phyloP scores from a whole-genome alignment of 2,113 vertebrate genomes.

The Eurystomus gularis region DNA sequence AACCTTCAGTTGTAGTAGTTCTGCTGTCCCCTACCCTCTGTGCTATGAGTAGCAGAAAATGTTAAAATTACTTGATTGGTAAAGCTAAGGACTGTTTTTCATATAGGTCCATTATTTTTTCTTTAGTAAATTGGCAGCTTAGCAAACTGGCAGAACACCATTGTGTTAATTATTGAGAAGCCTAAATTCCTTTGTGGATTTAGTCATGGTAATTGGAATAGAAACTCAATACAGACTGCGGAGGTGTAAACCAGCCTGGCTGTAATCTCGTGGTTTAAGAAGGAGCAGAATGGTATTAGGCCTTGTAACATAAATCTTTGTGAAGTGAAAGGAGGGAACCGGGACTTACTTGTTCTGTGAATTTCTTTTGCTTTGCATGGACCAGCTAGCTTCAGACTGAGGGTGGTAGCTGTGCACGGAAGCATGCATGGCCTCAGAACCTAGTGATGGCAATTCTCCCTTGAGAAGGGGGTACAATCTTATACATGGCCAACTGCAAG shows the following conservation, averaged over 20 bases:
- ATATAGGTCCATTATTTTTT: background rate
- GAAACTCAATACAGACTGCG: background rate
- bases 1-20: background rate
- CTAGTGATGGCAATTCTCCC: background rate
- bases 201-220: conserved; percentile 28
- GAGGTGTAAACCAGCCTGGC: conserved; percentile 28
- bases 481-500: background rate
- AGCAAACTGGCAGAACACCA: background rate
- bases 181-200: conserved; percentile 48
- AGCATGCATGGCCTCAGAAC: background rate
- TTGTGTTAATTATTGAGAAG: conserved; percentile 32
- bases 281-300: background rate
- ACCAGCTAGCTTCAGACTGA: background rate
- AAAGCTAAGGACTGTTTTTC: background rate
- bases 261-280: conserved; percentile 12
- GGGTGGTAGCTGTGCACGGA: background rate
- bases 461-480: background rate
- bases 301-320: background rate
- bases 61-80: background rate
- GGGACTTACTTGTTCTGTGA: background rate
- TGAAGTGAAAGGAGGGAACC: background rate
- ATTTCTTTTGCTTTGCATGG: background rate
- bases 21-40: background rate
- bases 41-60: background rate
- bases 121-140: background rate